phyloP scores from a whole-genome alignment of 1,140 invertebrate genomes.

The Anastrepha ludens region DNA sequence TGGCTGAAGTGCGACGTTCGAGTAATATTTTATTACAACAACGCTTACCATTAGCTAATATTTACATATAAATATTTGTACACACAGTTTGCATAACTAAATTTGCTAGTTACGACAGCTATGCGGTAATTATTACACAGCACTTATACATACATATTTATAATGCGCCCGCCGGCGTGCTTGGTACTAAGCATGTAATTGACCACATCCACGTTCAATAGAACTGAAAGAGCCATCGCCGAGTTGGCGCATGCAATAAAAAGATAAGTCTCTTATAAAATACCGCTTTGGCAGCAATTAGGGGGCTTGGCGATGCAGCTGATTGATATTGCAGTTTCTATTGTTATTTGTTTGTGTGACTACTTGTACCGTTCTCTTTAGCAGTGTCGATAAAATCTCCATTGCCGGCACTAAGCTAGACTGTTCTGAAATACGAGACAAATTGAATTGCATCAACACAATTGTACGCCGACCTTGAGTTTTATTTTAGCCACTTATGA shows the following conservation, averaged over 20 bases:
- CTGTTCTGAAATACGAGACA: not conserved
- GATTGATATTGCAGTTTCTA: not conserved
- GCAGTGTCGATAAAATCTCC: not conserved
- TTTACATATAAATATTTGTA: not conserved
- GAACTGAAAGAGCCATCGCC: not conserved
- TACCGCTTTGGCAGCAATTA: not conserved
- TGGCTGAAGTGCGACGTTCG: not conserved
- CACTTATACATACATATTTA: not conserved
- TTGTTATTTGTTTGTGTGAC: not conserved
- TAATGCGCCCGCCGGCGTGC: not conserved
- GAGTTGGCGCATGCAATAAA: not conserved
- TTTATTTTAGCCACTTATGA: no score
- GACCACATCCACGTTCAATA: not conserved
- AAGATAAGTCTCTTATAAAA: not conserved
- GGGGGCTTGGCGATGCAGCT: not conserved
- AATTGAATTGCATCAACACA: not conserved
- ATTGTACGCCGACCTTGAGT: no score
- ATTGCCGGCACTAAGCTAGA: not conserved
- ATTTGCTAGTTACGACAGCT: conserved; percentile 32
- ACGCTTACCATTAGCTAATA: not conserved
- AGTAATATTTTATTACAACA: not conserved
- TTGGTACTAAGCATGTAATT: not conserved
- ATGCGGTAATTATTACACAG: conserved; percentile 42
- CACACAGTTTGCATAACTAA: conserved; percentile 20
- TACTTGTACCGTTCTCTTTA: not conserved